A percentile compares a stretch with the other conserved stretches of the same genome.
phyloP scores from a whole-genome alignment of 2,888 invertebrate genomes.

The Cecidostiba fungosa region DNA sequence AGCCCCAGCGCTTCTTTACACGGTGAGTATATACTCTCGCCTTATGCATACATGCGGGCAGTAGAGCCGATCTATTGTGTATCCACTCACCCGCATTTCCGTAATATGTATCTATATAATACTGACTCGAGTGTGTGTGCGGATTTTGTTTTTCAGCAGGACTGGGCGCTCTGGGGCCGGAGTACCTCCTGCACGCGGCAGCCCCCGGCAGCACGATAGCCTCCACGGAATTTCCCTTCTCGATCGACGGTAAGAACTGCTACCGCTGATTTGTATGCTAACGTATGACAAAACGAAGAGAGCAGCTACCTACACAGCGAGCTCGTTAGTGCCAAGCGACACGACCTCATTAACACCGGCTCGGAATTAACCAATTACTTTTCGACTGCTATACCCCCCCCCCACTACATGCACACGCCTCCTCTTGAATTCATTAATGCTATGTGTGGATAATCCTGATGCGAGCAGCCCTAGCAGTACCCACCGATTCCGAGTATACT shows the following conservation, averaged over 20 bases:
- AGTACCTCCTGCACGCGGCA: slow-evolving; percentile 78
- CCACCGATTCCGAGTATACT: slow-evolving; percentile 23
- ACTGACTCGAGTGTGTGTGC: slow-evolving; percentile 47
- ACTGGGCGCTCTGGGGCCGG: slow-evolving; percentile 79
- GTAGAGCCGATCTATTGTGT: background rate
- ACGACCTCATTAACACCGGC: slow-evolving; percentile 80
- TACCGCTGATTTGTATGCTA: background rate
- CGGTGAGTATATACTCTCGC: slow-evolving; percentile 81
- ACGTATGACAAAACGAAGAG: slow-evolving; percentile 42
- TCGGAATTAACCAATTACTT: background rate
- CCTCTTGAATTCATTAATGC: background rate
- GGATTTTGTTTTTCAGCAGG: slow-evolving; percentile 67
- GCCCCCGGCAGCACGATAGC: slow-evolving; percentile 87
- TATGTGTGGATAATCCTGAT: slow-evolving; percentile 65
- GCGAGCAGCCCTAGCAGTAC: slow-evolving; percentile 65
- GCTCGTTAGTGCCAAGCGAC: slow-evolving; percentile 72
- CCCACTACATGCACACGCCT: background rate
- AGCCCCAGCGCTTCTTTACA: slow-evolving; percentile 86
- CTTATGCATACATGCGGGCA: background rate
- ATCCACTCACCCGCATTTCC: slow-evolving; percentile 73
- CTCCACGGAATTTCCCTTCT: slow-evolving; percentile 94
- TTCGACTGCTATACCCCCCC: background rate
- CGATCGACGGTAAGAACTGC: slow-evolving; percentile 88
- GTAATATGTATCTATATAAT: slow-evolving; percentile 64
- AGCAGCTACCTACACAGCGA: slow-evolving; percentile 69